These are phyloP conservation scores for Lacanobia wlatinum DNA, from an alignment of 2,888 invertebrate genomes.

Conservation along the genomic window DNA sequence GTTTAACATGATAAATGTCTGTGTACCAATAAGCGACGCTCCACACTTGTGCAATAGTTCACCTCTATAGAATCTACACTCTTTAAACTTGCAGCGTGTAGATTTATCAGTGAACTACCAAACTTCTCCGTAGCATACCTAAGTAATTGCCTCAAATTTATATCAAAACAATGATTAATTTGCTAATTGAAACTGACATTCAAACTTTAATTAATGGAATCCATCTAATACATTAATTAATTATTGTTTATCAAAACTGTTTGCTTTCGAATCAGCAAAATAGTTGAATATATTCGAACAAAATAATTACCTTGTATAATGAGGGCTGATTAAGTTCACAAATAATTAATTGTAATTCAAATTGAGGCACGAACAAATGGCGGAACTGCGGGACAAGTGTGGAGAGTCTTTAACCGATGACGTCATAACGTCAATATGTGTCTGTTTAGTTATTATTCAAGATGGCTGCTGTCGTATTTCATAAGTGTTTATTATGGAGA, in stretches of 20 bases:
- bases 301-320: conserved; percentile 24
- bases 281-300: background rate
- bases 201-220: background rate
- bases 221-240: background rate
- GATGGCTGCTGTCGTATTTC: conserved; percentile 51
- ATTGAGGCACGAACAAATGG: background rate
- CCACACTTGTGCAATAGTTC: conserved; percentile 46
- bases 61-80: background rate
- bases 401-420: conserved; percentile 54
- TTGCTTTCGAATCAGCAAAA: conserved; percentile 14
- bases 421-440: conserved; percentile 56
- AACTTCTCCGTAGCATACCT: background rate
- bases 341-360: background rate
- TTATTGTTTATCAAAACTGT: background rate
- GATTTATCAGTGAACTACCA: background rate
- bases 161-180: conserved; percentile 2
- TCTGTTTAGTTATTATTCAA: conserved; percentile 60
- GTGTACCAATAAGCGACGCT: conserved; percentile 54
- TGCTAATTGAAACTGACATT: background rate
- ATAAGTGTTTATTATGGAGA: conserved; percentile 17
- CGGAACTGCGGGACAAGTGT: conserved; percentile 38
- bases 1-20: conserved; percentile 67
- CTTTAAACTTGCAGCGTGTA: background rate
- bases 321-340: background rate
- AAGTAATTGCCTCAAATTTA: background rate